phyloP scores from a whole-genome alignment of 2,113 vertebrate species.

The Isichthys henryi region DNA sequence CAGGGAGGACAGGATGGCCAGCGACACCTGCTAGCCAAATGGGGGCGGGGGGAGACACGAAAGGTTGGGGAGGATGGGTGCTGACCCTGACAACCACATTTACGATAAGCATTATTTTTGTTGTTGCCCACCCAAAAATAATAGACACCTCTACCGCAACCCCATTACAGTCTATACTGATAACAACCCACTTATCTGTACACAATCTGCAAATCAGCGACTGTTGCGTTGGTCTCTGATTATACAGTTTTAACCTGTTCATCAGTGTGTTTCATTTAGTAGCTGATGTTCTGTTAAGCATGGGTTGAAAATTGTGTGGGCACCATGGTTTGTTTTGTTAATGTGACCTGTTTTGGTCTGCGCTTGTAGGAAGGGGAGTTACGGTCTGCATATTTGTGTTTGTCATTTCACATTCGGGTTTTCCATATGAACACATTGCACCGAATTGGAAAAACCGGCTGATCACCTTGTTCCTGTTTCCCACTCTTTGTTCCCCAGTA shows the following conservation, averaged over 20 bases:
- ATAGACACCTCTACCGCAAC: neutral
- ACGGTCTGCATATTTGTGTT: neutral
- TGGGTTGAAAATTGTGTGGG: neutral
- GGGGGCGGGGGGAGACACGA: too few species aligned
- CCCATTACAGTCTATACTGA: neutral
- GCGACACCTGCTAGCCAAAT: too few species aligned
- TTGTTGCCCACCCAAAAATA: neutral
- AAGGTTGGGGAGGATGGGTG: too few species aligned
- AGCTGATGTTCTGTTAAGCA: neutral
- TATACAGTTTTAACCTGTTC: neutral
- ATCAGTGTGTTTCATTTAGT: neutral
- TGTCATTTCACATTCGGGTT: neutral
- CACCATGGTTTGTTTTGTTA: neutral
- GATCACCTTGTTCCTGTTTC: neutral
- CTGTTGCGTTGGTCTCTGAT: neutral
- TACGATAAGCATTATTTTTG: neutral
- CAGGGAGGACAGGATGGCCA: too few species aligned
- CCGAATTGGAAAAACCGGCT: neutral
- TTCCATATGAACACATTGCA: neutral
- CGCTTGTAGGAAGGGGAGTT: neutral
- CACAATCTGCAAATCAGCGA: neutral
- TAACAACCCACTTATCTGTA: neutral
- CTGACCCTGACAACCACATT: neutral
- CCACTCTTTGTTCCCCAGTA: neutral
- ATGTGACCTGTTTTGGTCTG: neutral